Percentiles rank a stretch among this genome's conserved stretches.
Evolutionary conservation across 2,888 invertebrate genomes (phyloP).

Genomic region (Dolichopus griseipennis): DNA sequence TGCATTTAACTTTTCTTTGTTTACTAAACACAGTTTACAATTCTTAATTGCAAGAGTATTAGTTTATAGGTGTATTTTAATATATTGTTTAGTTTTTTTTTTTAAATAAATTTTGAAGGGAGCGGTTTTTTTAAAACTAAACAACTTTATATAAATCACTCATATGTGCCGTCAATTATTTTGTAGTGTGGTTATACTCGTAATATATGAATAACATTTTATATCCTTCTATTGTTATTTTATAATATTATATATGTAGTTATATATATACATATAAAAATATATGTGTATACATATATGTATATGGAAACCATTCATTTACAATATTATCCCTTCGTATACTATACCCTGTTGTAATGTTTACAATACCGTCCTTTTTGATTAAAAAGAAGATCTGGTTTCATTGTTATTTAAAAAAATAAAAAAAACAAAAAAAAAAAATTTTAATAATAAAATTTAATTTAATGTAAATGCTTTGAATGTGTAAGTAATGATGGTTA

Average conservation of each 20-base stretch:
- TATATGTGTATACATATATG: no score
- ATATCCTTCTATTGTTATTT: not conserved
- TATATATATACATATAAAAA: no score
- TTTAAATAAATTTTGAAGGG: not conserved
- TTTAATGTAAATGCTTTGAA: not conserved
- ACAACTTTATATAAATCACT: not conserved
- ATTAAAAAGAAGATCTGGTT: not conserved
- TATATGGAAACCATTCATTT: no score
- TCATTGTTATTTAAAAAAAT: not conserved
- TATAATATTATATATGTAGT: no score
- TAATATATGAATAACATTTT: not conserved
- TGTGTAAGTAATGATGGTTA: not conserved
- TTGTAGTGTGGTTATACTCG: not conserved
- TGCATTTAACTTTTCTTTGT: no score
- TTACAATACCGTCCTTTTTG: not conserved
- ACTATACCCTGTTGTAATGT: not conserved
- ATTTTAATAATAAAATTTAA: not conserved
- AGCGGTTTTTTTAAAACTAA: not conserved
- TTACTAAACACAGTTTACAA: no score
- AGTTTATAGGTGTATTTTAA: no score
- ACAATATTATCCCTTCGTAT: no score
- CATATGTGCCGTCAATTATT: not conserved
- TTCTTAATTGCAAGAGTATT: no score
- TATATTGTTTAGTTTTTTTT: no score
- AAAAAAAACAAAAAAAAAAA: not conserved